Percentiles rank a stretch among this genome's conserved stretches.
Evolutionary conservation across 2,113 vertebrate genomes (phyloP).

Genomic region (Mormoops blainvillei): DNA sequence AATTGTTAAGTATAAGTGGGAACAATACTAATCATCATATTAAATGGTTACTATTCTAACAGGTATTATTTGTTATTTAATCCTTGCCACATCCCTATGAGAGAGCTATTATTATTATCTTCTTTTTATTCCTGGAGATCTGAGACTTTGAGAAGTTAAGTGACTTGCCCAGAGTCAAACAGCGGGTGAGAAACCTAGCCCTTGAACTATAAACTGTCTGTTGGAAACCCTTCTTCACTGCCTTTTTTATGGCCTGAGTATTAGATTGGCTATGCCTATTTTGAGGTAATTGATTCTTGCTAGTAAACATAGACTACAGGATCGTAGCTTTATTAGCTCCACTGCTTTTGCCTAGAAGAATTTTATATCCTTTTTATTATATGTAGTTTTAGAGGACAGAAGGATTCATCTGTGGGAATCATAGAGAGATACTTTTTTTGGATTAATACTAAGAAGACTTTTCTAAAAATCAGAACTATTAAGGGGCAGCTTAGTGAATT

Average conservation of each 20-base stretch:
- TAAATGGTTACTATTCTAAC: slow-evolving; percentile 33
- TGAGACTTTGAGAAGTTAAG: not conserved
- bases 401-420: not conserved
- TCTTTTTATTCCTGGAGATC: not conserved
- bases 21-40: not conserved
- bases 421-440: not conserved
- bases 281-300: not conserved
- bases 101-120: not conserved
- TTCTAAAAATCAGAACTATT: not conserved
- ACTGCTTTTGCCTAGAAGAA: not conserved
- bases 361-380: slow-evolving; percentile 1
- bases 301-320: not conserved
- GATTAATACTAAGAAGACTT: not conserved
- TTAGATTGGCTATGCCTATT: not conserved
- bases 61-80: slow-evolving; percentile 12
- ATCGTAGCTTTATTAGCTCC: not conserved
- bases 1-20: not conserved
- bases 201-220: not conserved
- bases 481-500: not conserved
- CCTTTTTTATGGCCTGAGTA: not conserved
- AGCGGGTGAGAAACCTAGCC: not conserved
- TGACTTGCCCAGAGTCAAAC: not conserved
- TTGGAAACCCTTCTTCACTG: not conserved
- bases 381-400: slow-evolving; percentile 10
- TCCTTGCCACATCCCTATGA: not conserved